Percentiles rank a stretch among this genome's conserved stretches.
Evolutionary conservation across 2,888 invertebrate genomes (phyloP).

Genomic region (Acrocyrtus sp.): DNA sequence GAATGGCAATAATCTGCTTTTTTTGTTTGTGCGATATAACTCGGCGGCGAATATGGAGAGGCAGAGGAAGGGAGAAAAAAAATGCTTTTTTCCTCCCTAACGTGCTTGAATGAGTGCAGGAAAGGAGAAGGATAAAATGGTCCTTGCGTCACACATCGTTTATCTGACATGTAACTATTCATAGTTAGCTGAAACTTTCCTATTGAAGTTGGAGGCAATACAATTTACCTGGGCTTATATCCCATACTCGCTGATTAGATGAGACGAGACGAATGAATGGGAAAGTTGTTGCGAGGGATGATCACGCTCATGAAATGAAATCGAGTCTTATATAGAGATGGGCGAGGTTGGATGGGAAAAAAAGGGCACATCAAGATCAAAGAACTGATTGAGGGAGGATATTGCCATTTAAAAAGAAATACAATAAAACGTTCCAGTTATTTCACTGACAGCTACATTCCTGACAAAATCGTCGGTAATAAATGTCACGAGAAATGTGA

Average conservation of each 20-base stretch:
- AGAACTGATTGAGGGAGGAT: not conserved
- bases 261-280: not conserved
- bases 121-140: not conserved
- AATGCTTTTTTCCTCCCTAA: too few species aligned
- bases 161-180: not conserved
- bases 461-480: not conserved
- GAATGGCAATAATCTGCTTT: not conserved
- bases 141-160: not conserved
- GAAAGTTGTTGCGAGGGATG: not conserved
- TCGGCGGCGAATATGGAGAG: too few species aligned
- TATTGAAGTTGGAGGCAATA: not conserved
- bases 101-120: not conserved
- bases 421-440: not conserved
- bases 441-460: not conserved
- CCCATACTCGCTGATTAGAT: not conserved
- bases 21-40: not conserved
- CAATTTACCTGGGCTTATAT: not conserved
- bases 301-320: not conserved
- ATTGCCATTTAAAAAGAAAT: not conserved
- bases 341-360: not conserved
- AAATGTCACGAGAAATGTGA: not conserved
- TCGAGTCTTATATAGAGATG: too few species aligned
- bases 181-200: too few species aligned
- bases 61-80: too few species aligned
- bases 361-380: not conserved